phyloP scores from a whole-genome alignment of 2,113 vertebrate species.

The Pteronura brasiliensis region DNA sequence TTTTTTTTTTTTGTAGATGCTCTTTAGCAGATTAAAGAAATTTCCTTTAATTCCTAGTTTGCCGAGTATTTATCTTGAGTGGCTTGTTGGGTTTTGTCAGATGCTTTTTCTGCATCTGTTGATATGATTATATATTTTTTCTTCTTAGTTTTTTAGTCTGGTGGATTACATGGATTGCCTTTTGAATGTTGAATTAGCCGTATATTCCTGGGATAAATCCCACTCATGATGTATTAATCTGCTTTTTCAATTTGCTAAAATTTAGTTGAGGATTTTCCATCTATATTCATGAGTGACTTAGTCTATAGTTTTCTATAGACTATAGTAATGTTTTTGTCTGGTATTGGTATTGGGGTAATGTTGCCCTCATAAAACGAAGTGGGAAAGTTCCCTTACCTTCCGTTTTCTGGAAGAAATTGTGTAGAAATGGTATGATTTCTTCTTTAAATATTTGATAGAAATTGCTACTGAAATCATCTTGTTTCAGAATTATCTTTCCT shows the following conservation, averaged over 20 bases:
- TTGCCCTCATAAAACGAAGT: not conserved
- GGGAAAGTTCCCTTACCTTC: not conserved
- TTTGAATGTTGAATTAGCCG: not conserved
- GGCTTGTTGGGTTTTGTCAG: not conserved
- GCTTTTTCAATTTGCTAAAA: not conserved
- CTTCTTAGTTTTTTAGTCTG: not conserved
- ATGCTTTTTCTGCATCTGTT: not conserved
- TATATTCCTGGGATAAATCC: not conserved
- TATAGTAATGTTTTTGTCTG: not conserved
- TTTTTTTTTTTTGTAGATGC: not conserved
- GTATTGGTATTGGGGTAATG: not conserved
- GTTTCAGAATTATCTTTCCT: not conserved
- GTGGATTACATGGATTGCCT: not conserved
- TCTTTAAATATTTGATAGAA: slow-evolving; percentile 11
- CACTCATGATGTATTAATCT: not conserved
- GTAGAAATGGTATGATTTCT: not conserved
- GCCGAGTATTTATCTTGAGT: not conserved
- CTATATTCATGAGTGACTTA: not conserved
- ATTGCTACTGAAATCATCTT: not conserved
- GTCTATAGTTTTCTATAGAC: not conserved
- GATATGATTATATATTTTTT: not conserved
- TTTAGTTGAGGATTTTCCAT: not conserved
- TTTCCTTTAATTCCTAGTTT: slow-evolving; percentile 1
- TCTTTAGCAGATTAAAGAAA: not conserved
- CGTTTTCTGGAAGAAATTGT: not conserved